phyloP scores from a whole-genome alignment of 2,113 vertebrate genomes.

The Campylorhamphus procurvoides region DNA sequence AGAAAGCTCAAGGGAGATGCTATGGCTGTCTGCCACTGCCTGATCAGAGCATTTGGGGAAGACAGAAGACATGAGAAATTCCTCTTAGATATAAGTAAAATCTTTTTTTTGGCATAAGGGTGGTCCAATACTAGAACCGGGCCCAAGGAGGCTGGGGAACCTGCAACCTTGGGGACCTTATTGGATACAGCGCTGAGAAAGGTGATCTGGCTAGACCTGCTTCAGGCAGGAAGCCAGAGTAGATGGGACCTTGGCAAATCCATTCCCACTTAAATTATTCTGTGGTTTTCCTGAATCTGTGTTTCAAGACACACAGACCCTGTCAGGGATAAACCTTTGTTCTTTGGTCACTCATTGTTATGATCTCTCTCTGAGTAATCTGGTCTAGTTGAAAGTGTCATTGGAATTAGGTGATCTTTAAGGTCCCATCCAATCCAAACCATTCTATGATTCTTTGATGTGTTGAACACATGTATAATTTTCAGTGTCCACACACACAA shows the following conservation, averaged over 20 bases:
- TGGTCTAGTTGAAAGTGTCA: not conserved
- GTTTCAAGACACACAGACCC: not conserved
- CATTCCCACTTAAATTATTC: not conserved
- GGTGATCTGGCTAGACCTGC: not conserved
- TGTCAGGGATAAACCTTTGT: not conserved
- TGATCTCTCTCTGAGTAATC: not conserved
- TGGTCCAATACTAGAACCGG: not conserved
- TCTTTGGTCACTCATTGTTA: not conserved
- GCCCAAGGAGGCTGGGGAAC: not conserved
- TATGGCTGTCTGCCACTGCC: not conserved
- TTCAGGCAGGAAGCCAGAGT: not conserved
- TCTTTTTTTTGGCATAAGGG: not conserved
- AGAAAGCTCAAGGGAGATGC: not conserved
- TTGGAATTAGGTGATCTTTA: not conserved
- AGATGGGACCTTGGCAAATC: not conserved
- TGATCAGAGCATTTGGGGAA: not conserved
- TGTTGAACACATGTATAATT: fast-evolving
- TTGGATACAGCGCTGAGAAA: not conserved
- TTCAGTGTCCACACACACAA: not conserved
- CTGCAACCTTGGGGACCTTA: not conserved
- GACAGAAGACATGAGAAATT: not conserved
- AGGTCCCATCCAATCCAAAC: not conserved
- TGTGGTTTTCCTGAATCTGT: not conserved
- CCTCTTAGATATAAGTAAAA: not conserved
- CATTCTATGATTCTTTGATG: not conserved